Conservation (phyloP, 2,888 invertebrate species). For the Tenodera sinensis region DNA sequence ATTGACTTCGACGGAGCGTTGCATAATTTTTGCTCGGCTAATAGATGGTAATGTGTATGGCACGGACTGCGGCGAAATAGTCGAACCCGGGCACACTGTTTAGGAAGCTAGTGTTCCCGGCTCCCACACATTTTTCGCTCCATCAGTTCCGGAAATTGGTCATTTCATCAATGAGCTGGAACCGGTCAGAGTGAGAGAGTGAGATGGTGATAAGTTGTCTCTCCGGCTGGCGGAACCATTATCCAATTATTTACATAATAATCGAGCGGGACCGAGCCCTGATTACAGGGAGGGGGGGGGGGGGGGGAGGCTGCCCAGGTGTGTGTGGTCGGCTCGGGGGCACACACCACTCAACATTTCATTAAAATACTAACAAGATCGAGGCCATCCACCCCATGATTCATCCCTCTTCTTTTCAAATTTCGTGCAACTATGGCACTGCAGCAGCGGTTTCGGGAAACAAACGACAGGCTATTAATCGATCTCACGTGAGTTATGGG, state of each 20-base stretch:
- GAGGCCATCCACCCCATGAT: not conserved
- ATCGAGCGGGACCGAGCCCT: conserved; percentile 5
- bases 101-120: not conserved
- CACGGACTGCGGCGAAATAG: not conserved
- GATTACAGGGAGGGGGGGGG: not conserved
- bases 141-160: not conserved
- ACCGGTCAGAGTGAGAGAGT: not conserved
- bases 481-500: too few relatives aligned
- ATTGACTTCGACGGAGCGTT: too few relatives aligned
- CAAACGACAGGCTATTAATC: too few relatives aligned
- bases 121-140: not conserved
- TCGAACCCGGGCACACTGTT: not conserved
- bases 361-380: not conserved
- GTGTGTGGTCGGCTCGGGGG: not conserved
- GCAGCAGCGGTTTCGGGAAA: not conserved
- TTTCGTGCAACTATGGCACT: not conserved
- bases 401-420: not conserved
- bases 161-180: not conserved
- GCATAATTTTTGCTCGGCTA: too few relatives aligned
- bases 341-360: not conserved
- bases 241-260: conserved; percentile 28
- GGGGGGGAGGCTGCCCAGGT: not conserved
- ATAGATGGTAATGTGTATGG: too few relatives aligned
- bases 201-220: not conserved
- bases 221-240: not conserved